These are phyloP conservation scores for Pollenia griseotomentosa DNA, from an alignment of 2,888 invertebrate genomes.

Conservation along the genomic window DNA sequence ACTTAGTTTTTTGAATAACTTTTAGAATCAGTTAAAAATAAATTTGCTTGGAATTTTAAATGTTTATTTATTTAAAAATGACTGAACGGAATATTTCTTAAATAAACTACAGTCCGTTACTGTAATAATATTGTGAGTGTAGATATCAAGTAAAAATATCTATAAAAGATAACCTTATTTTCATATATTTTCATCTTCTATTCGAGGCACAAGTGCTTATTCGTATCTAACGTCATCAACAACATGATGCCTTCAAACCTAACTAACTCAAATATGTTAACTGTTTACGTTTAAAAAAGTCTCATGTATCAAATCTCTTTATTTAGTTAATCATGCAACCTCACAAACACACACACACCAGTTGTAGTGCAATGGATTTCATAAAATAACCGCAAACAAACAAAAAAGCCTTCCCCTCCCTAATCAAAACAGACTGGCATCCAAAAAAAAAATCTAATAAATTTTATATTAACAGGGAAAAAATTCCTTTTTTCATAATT, in stretches of 20 bases:
- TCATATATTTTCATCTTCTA: too few species aligned
- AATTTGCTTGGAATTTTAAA: too few species aligned
- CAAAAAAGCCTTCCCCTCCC: background rate
- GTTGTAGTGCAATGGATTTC: background rate
- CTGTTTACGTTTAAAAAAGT: background rate
- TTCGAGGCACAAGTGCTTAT: background rate
- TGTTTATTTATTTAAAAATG: too few species aligned
- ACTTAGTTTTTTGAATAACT: too few species aligned
- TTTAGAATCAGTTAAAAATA: too few species aligned
- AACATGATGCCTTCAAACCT: constrained; percentile 29
- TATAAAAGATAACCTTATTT: too few species aligned
- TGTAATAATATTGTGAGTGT: too few species aligned
- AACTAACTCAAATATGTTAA: background rate
- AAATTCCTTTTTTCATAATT: constrained; percentile 6
- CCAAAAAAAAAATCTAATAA: constrained; percentile 40
- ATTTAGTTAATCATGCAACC: constrained; percentile 30
- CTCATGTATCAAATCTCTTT: background rate
- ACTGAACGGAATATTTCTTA: too few species aligned
- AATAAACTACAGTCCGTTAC: too few species aligned
- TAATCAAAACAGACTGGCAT: background rate
- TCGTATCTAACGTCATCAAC: constrained; percentile 3
- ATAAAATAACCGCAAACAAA: constrained; percentile 11
- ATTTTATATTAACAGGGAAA: constrained; percentile 42
- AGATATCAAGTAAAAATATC: too few species aligned
- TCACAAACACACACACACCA: background rate